Evolutionary conservation across 2,888 invertebrate genomes (phyloP), one percentile per base, ranked within the genome.

Genomic region (Tenthredo livida): DNA sequence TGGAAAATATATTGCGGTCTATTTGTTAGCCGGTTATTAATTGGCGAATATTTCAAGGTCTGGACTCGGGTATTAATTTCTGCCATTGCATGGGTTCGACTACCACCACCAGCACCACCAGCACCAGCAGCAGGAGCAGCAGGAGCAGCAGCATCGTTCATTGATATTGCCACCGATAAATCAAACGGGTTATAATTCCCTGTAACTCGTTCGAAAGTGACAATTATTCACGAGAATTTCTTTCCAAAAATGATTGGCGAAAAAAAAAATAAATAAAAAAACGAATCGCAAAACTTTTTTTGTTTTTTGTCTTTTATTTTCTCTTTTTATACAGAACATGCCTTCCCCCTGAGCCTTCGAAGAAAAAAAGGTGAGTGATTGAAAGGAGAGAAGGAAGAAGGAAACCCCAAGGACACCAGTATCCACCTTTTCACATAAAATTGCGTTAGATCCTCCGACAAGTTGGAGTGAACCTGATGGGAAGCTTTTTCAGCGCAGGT

Each of bases 41-140:
- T 83, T 83, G 83, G 83, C 67, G 40, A 83, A 83, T 83, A 83
- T 83, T 83, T 83, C 67, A 83, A 83, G 70, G 67, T 70, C 43
- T 33, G 67, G 67, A 83, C 70, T 73, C 43, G 40, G 83, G 54
- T 70, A 83, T 83, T 83, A 83, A 83, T 83, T 67, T 83, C 83
- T 83, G 83, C 65, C 67, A 67, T 29, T 70, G 47, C 80, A 77
- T 54, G 15, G 50, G 54, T 25, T 21, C 61, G 61, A 61, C 21
- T 12, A n/a, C 1, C 54, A n/a, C 17, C 17, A 50, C 43, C 5
- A 7, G 0, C 37, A 40, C 17, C 21, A 21, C 2, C 10, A 29
- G 43, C 67, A 50, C 29, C 82, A n/a, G n/a, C n/a, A n/a, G n/a
- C n/a, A n/a, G n/a, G n/a, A n/a, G 82, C 33, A n/a, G 40, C 15